phyloP scores from a whole-genome alignment of 1,140 invertebrate genomes.

The Drosophila tropicalis region DNA sequence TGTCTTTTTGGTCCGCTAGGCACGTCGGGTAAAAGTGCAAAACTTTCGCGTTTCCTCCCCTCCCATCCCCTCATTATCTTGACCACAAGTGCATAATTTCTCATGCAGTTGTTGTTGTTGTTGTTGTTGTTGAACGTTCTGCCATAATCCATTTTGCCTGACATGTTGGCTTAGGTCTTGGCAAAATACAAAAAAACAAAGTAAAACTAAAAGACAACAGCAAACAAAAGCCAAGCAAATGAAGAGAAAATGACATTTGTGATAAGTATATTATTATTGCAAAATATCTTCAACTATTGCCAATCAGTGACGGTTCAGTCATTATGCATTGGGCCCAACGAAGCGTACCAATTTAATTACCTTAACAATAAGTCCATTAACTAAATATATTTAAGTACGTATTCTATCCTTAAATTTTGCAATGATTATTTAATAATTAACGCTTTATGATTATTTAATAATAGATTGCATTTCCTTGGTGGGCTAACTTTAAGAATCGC shows the following conservation, averaged over 20 bases:
- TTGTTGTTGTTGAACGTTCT: neutral
- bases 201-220: neutral
- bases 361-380: too few species aligned
- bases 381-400: too few species aligned
- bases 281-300: too few species aligned
- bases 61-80: neutral
- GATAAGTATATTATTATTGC: neutral
- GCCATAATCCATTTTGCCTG: constrained; percentile 4
- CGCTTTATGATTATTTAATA: too few species aligned
- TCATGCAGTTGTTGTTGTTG: neutral
- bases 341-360: too few species aligned
- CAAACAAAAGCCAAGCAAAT: neutral
- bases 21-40: constrained; percentile 1
- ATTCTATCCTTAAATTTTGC: too few species aligned
- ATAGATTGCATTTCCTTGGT: too few species aligned
- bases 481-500: too few species aligned
- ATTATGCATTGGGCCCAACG: too few species aligned
- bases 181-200: neutral
- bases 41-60: neutral
- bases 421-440: too few species aligned
- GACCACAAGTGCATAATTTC: constrained; percentile 11
- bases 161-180: neutral
- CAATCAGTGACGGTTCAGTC: too few species aligned
- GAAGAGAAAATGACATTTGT: neutral
- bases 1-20: neutral